phyloP scores from a whole-genome alignment of 2,888 invertebrate genomes.

The Drosophila kanekoi region DNA sequence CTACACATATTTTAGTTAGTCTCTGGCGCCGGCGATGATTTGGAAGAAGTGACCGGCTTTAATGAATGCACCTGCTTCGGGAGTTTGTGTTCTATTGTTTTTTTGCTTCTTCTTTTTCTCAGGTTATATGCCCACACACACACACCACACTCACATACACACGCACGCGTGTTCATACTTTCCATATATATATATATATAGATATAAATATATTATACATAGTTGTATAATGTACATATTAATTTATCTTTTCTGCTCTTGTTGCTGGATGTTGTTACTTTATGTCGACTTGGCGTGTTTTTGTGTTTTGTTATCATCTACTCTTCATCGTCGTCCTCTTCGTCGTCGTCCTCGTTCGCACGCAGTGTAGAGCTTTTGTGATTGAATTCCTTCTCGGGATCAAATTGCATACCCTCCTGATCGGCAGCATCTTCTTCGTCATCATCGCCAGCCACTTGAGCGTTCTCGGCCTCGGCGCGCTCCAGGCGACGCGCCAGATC shows the following conservation, averaged over 20 bases:
- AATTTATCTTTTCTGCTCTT: conserved; percentile 31
- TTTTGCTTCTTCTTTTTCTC: not conserved
- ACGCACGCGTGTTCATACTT: conserved; percentile 1
- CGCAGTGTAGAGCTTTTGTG: conserved; percentile 77
- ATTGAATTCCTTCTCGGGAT: conserved; percentile 83
- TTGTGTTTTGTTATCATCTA: conserved; percentile 27
- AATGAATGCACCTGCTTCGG: conserved; percentile 10
- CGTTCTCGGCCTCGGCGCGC: conserved; percentile 96
- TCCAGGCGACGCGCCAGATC: conserved; percentile 97
- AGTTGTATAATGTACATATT: conserved; percentile 33
- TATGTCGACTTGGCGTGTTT: conserved; percentile 1
- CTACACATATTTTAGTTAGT: conserved; percentile 11
- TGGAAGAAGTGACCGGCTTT: conserved; percentile 4
- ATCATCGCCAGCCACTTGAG: conserved; percentile 96
- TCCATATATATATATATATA: not conserved
- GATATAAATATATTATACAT: conserved; percentile 13
- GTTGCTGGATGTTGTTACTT: conserved; percentile 13
- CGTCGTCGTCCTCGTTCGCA: conserved; percentile 54
- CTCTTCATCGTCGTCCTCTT: conserved; percentile 72
- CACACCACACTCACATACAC: conserved; percentile 9
- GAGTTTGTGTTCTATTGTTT: conserved; percentile 22
- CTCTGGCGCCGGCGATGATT: conserved; percentile 7
- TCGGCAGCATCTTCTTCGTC: conserved; percentile 91
- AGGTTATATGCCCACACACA: conserved; percentile 4
- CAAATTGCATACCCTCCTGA: conserved; percentile 85